Evolutionary conservation across 2,888 invertebrate genomes (phyloP).

Genomic region (Plebejus melissa): DNA sequence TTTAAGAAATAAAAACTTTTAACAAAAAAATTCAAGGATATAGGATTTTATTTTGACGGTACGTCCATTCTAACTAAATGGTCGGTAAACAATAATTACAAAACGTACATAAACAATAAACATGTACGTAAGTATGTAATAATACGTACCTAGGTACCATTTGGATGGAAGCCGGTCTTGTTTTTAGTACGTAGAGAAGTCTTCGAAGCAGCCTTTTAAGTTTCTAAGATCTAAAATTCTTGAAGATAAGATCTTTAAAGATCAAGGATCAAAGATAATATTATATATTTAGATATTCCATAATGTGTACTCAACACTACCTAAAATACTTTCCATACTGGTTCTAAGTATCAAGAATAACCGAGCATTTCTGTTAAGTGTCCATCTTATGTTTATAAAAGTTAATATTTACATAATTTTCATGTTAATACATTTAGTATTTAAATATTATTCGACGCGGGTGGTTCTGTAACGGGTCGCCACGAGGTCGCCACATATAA

Average conservation of each 20-base stretch:
- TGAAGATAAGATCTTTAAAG: background rate
- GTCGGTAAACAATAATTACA: no score
- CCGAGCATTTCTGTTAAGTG: background rate
- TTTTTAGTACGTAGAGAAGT: no score
- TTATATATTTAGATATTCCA: background rate
- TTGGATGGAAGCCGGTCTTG: no score
- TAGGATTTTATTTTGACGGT: no score
- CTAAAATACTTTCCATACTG: background rate
- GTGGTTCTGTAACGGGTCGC: slow-evolving; percentile 2
- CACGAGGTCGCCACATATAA: background rate
- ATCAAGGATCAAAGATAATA: background rate
- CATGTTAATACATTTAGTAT: background rate
- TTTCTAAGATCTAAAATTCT: background rate
- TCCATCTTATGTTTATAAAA: background rate
- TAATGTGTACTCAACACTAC: background rate
- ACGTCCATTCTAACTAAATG: no score
- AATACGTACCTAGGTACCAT: no score
- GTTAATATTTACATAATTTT: background rate
- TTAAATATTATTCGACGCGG: background rate
- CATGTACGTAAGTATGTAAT: no score
- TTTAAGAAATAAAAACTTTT: background rate
- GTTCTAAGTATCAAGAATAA: background rate
- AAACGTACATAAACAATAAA: no score
- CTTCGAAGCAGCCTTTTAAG: no score
- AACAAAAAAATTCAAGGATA: no score